phyloP scores from a whole-genome alignment of 2,113 vertebrate genomes.

The Loxodonta africana region DNA sequence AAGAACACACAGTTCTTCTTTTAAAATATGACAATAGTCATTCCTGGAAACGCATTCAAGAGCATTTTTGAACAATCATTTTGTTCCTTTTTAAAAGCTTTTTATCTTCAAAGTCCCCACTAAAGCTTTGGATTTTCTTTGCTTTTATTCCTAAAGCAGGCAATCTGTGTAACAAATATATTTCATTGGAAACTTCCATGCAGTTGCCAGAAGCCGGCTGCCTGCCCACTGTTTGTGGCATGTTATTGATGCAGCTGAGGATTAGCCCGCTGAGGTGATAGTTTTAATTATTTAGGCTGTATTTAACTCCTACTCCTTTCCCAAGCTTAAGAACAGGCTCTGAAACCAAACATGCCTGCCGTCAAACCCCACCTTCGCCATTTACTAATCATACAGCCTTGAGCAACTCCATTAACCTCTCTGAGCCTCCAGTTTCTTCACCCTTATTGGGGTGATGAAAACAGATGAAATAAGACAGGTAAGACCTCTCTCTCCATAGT shows the following conservation, averaged over 20 bases:
- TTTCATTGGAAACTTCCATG: conserved; percentile 14
- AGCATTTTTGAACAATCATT: conserved; percentile 56
- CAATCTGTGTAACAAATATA: conserved; percentile 57
- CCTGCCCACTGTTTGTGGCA: background rate
- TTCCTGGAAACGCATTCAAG: conserved; percentile 53
- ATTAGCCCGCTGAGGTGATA: conserved; percentile 35
- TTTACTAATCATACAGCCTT: background rate
- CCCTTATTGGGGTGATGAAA: background rate
- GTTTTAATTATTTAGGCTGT: conserved; percentile 52
- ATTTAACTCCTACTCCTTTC: conserved; percentile 45
- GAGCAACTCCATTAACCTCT: background rate
- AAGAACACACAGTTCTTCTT: background rate
- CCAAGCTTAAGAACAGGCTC: conserved; percentile 33
- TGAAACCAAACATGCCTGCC: background rate
- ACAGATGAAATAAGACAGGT: conserved; percentile 10
- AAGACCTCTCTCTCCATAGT: background rate
- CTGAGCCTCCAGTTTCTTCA: conserved; percentile 6
- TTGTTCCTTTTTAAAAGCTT: conserved; percentile 42
- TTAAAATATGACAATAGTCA: conserved; percentile 33
- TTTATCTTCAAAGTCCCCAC: conserved; percentile 69
- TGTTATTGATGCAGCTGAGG: background rate
- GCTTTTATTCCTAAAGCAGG: conserved; percentile 49
- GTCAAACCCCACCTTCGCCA: conserved; percentile 1
- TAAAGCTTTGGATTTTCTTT: conserved; percentile 67
- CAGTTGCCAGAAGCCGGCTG: background rate